Base-by-base conservation (phyloP, 1,140 invertebrate species). In the Nasonia vitripennis region DNA sequence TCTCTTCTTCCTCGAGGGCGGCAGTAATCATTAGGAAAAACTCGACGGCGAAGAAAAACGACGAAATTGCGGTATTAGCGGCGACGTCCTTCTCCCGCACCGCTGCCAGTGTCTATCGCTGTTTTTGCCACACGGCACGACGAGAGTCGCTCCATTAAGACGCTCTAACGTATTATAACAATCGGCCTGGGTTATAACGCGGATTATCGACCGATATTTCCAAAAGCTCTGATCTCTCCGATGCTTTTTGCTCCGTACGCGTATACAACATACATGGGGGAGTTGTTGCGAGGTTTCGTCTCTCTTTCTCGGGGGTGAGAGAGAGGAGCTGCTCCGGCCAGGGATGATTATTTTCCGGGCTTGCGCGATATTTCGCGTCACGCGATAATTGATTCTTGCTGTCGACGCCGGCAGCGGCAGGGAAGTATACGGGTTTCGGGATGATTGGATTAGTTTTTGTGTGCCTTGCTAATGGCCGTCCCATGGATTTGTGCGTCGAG, bases 41-140 rank as follows among this genome's bases (percentile, higher is more conserved):
- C 79, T 88, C 87, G 87, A 74, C 83, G 87, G 70, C 79, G 88
- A 89, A 89, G 88, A 91, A 89, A 88, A 85, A 91, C 86, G 88
- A 90, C 80, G 87, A 91, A 91, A 92, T 92, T 91, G 91, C 89
- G 89, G 91, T 89, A 92, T 92, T 92, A 92, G 89, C 87, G 88
- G 88, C 86, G 83, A 84, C 82, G 86, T 80, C 81, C 81, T 9
- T 71, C 31, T 84, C 48, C 80, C 89, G 80, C 85, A 17, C 6
- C 0, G 73, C 41, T n/a, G 55, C 20, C 81, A 17, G 41, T 55
- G 17, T 51, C 34, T 41, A 71, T 34, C 23, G n/a, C n/a, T 70
- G 20, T 70, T 55, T 78, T 83, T 62, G 34, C 34, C 34, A 37
- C 5, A 37, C 34, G 34, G 0, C 5, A 37, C 34, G 34, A 62